phyloP scores from a whole-genome alignment of 2,113 vertebrate genomes.

The Ariopsis seemanni region DNA sequence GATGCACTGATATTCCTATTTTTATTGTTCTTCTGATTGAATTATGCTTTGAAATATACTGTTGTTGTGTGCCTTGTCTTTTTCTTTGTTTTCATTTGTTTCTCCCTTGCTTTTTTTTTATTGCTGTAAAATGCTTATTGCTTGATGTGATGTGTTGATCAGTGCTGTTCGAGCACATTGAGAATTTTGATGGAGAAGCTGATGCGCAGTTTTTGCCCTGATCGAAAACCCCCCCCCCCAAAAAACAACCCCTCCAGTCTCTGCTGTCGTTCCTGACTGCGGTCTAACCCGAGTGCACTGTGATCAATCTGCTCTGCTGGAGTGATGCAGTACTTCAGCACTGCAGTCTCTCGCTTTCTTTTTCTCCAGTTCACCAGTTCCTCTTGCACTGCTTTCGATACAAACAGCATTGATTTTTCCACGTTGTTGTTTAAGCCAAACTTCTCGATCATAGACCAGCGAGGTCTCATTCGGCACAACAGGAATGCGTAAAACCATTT shows the following conservation, averaged over 20 bases:
- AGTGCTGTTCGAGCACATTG: conserved; percentile 24
- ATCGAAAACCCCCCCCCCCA: background rate
- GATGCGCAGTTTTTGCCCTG: background rate
- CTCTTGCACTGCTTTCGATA: conserved; percentile 20
- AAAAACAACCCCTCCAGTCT: background rate
- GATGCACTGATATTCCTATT: conserved; percentile 46
- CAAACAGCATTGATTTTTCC: conserved; percentile 24
- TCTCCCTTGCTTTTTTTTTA: conserved; percentile 6
- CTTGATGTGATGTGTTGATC: background rate
- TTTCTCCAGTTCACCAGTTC: background rate
- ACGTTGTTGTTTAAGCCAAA: background rate
- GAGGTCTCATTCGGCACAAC: background rate
- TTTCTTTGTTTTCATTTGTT: conserved; percentile 11
- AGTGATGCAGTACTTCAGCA: conserved; percentile 27
- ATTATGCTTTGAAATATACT: background rate
- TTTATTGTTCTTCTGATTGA: conserved; percentile 28
- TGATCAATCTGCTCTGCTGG: conserved; percentile 41
- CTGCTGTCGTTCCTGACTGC: conserved; percentile 30
- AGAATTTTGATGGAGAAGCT: conserved; percentile 18
- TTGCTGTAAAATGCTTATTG: conserved; percentile 15
- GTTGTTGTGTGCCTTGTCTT: conserved; percentile 28
- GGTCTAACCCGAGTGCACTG: conserved; percentile 39
- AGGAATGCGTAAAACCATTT: conserved; percentile 7
- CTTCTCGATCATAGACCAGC: conserved; percentile 26
- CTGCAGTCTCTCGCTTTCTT: conserved; percentile 31